phyloP scores from a whole-genome alignment of 1,140 invertebrate genomes.

The Nebria ingens region DNA sequence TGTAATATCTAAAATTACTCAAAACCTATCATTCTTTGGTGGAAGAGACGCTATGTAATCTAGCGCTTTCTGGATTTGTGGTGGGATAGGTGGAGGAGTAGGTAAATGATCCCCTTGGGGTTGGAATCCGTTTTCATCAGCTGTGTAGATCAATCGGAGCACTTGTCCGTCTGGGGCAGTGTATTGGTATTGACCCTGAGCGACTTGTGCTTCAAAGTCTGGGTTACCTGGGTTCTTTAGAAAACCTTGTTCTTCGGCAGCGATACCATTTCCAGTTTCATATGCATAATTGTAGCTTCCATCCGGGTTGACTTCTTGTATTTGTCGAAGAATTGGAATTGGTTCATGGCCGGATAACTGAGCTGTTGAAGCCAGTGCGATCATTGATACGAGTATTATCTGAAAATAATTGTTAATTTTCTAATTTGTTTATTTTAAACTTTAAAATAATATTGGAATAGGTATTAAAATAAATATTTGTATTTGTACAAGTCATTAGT shows the following conservation, averaged over 20 bases:
- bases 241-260: constrained; percentile 40
- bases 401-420: too few relatives aligned
- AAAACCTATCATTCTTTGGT: constrained; percentile 21
- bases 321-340: constrained; percentile 38
- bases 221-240: constrained; percentile 38
- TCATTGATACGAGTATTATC: background rate
- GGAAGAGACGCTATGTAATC: constrained; percentile 41
- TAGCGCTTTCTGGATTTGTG: constrained; percentile 37
- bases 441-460: too few relatives aligned
- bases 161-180: constrained; percentile 65
- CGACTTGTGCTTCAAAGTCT: constrained; percentile 42
- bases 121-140: too few relatives aligned
- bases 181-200: constrained; percentile 61
- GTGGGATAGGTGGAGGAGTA: constrained; percentile 43
- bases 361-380: background rate
- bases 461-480: too few relatives aligned
- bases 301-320: constrained; percentile 29
- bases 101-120: constrained; percentile 47
- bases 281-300: constrained; percentile 42
- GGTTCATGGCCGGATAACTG: constrained; percentile 15
- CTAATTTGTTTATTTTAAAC: too few relatives aligned
- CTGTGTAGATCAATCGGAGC: constrained; percentile 34
- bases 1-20: too few relatives aligned
- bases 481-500: too few relatives aligned
- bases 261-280: constrained; percentile 48